Evolutionary conservation across 1,140 invertebrate genomes (phyloP), one percentile per base, ranked within the genome.

Genomic region (Calephelis virginiensis): DNA sequence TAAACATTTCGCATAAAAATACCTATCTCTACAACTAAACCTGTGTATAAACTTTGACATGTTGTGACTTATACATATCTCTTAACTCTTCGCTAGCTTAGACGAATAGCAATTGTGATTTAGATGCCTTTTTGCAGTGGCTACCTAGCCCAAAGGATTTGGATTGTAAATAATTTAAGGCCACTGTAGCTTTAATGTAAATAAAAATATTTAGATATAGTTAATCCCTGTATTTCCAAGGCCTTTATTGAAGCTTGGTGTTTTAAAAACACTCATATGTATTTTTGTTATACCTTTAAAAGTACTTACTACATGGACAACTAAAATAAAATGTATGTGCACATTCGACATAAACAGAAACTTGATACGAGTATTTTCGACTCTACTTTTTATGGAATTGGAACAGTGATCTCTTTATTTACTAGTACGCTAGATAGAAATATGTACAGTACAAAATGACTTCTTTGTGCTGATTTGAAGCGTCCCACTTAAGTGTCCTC

Each of bases 41-140:
- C 9, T 62, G 11, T 47, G 14, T 14, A 62, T 62, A 48, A 66
- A 63, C 53, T 71, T 64, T 73, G 77, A 76, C 75, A 84, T 70
- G 82, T 86, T 88, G 83, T 88, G 84, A 89, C 69, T 81, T 78
- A 85, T 83, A 84, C 86, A 89, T 89, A 86, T 87, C 85, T 83
- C 69, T 83, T 69, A 76, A 67, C 76, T 67, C 85, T 69, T 81
- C 73, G 63, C 71, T 82, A 77, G 81, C 83, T 80, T 90, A 87
- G 84, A 77, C 76, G 68, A 70, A 67, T 82, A 82, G 79, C 73
- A 71, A 78, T 81, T 86, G 85, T 88, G 85, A 90, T 85, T 81
- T 86, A 86, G 82, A 86, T 87, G 87, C 85, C 84, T 88, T 89
- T 80, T 82, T 74, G 62, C 76, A 76, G 80, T 85, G 83, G 80